phyloP scores from a whole-genome alignment of 2,113 vertebrate genomes.

The Brachirus orientalis region DNA sequence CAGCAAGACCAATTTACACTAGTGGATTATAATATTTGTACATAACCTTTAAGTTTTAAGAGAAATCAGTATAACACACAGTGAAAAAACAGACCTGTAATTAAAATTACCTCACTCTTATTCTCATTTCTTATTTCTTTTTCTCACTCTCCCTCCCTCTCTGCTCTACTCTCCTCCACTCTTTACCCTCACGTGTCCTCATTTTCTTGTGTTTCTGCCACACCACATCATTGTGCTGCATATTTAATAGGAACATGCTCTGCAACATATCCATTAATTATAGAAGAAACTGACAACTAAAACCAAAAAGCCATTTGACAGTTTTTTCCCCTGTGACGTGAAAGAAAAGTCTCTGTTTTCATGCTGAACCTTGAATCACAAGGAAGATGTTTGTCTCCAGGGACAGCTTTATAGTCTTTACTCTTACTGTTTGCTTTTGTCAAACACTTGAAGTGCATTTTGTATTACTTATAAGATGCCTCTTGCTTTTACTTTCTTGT shows the following conservation, averaged over 20 bases:
- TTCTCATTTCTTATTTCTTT: conserved; percentile 3
- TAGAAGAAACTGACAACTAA: conserved; percentile 64
- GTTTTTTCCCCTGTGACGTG: conserved; percentile 17
- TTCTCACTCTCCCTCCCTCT: conserved; percentile 6
- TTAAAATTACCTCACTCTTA: too few species aligned
- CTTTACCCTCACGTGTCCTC: conserved; percentile 31
- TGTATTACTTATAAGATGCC: not conserved
- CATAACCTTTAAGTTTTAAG: too few species aligned
- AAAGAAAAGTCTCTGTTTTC: conserved; percentile 23
- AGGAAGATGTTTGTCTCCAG: conserved; percentile 4
- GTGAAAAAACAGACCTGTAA: too few species aligned
- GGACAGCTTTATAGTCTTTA: conserved; percentile 4
- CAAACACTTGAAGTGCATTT: conserved; percentile 13
- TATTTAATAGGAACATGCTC: conserved; percentile 67
- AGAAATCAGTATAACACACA: too few species aligned
- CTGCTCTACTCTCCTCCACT: conserved; percentile 19
- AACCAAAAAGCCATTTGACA: conserved; percentile 48
- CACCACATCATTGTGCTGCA: conserved; percentile 51
- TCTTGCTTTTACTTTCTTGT: not conserved
- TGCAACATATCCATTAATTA: conserved; percentile 67
- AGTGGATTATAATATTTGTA: too few species aligned
- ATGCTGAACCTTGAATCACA: conserved; percentile 16
- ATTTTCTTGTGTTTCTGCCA: conserved; percentile 50
- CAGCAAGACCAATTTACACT: not conserved
- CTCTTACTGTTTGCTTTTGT: conserved; percentile 25